A percentile compares a stretch with the other conserved stretches of the same genome.
phyloP scores from a whole-genome alignment of 2,888 invertebrate species.

The Lepeophtheirus nordmannii region DNA sequence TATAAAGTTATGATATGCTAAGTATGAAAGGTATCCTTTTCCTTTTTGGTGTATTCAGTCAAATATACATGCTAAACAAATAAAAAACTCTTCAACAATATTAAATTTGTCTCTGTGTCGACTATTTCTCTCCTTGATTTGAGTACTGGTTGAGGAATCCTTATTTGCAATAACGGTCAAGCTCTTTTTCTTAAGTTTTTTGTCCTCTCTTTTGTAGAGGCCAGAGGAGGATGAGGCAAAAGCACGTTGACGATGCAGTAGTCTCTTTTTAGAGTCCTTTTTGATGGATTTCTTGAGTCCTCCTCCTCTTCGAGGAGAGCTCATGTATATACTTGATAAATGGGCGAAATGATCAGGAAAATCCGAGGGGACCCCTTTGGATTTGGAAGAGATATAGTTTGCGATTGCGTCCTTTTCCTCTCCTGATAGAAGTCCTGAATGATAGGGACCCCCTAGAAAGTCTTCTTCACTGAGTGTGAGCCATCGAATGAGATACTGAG shows the following conservation, averaged over 20 bases:
- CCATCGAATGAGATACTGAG: constrained; percentile 12
- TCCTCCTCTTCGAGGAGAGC: not conserved
- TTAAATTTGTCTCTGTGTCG: constrained; percentile 13
- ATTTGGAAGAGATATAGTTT: not conserved
- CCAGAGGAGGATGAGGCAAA: not conserved
- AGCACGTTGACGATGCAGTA: not conserved
- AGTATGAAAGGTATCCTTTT: no score
- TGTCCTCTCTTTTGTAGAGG: no score
- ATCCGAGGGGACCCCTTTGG: not conserved
- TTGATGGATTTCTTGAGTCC: not conserved
- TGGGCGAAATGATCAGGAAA: constrained; percentile 9
- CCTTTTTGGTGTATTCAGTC: not conserved
- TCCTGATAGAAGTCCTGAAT: constrained; percentile 1
- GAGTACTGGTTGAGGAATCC: not conserved
- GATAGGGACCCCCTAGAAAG: not conserved
- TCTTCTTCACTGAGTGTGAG: constrained; percentile 4
- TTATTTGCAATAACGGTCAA: not conserved
- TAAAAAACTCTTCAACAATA: constrained; percentile 17
- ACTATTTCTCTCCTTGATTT: not conserved
- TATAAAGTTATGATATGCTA: no score
- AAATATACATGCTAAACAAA: constrained; percentile 22
- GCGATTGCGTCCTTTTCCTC: constrained; percentile 7
- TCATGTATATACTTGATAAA: not conserved
- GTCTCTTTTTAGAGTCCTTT: no score
- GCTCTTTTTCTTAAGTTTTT: not conserved